These are phyloP conservation scores for Grallaria varia DNA, from an alignment of 2,113 vertebrate genomes.

Conservation along the genomic window DNA sequence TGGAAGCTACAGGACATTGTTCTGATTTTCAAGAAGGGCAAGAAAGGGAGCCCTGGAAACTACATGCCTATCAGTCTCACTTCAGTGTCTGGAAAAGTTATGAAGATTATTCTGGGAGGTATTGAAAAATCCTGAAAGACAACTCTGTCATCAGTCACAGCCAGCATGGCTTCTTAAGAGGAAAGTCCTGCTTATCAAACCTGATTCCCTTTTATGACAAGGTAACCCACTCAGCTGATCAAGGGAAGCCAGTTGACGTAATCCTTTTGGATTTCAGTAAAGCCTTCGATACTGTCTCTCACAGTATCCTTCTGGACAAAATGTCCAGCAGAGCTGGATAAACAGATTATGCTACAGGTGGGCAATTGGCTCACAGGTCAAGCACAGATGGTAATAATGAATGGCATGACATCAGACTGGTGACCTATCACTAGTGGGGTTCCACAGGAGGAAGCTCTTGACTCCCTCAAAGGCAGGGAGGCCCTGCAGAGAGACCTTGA, in stretches of 20 bases:
- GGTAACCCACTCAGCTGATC: background rate
- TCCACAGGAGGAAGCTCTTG: background rate
- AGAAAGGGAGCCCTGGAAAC: background rate
- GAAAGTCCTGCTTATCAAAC: background rate
- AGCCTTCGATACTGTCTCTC: background rate
- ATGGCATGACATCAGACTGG: background rate
- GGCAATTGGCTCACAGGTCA: background rate
- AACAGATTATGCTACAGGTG: background rate
- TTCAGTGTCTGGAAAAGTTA: background rate
- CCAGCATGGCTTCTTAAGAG: background rate
- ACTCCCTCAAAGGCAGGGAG: background rate
- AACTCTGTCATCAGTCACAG: background rate
- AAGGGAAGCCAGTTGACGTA: background rate
- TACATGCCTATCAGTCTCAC: background rate
- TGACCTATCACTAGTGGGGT: background rate
- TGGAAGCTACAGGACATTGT: background rate
- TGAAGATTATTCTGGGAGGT: background rate
- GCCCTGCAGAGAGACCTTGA: background rate
- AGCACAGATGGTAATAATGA: background rate
- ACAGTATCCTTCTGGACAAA: background rate
- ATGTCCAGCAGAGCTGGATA: background rate
- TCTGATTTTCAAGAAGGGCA: background rate
- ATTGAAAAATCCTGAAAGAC: background rate
- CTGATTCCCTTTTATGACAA: background rate
- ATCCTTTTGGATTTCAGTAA: background rate